Evolutionary conservation across 1,140 invertebrate genomes (phyloP), one percentile per base, ranked within the genome.

Genomic region (silkworm (Bombyx mori)): DNA sequence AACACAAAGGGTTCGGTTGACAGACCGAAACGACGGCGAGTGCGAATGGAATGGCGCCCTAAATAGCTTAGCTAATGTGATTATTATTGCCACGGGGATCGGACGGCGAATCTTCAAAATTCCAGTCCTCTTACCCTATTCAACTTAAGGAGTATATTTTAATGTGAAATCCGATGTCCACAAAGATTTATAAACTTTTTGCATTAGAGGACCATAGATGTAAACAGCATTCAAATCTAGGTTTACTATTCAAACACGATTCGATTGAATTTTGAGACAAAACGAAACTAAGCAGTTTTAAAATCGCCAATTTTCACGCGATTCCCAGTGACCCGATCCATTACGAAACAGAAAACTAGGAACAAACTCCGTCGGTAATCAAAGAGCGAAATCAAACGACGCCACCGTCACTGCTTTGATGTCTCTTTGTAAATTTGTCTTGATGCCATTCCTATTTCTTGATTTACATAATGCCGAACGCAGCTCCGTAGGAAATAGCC

Each of bases 331-430:
- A 35, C 26, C 50, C 26, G 22, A 7, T 3, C 42, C 50, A 42
- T 54, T 64, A 66, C 44, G 69, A 80, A 80, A 82, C 80, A 80
- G 75, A 71, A 56, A 75, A 64, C 60, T 62, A 61, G 66, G 61
- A 60, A 61, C 62, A 59, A 62, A 69, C 65, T 69, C 62, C 63
- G 60, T 55, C 68, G 60, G 66, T 71, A 79, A 81, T 80, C 73
- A 83, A 83, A 81, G 74, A 71, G 75, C 68, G 64, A 73, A 76
- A 77, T 83, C 77, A 75, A 79, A 79, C 72, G 66, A 60, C 62
- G 63, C 54, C 69, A 69, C 70, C 60, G 63, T 65, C 61, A 60
- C 54, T 64, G 66, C 73, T 81, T 79, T 81, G 77, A 81, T 71
- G 73, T 79, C 70, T 71, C 69, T 77, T 73, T 76, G 64, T 61